These are phyloP conservation scores for Puffinus mauretanicus DNA, from an alignment of 2,113 vertebrate species.

Conservation along the genomic window DNA sequence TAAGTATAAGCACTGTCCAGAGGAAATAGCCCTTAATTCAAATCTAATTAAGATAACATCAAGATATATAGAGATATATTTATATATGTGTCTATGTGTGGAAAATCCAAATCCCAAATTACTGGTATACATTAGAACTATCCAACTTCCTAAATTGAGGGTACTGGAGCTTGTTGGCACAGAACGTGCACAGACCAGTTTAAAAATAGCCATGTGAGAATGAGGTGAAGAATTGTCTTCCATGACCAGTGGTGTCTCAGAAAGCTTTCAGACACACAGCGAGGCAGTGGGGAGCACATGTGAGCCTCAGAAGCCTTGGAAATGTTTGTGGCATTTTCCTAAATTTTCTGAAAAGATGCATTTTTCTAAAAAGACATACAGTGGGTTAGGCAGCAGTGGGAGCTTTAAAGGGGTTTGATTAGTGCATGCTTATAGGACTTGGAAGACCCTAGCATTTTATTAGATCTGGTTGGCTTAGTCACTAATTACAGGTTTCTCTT, in stretches of 20 bases:
- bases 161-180: neutral
- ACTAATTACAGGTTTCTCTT: conserved; percentile 33
- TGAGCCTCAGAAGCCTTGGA: neutral
- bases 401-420: neutral
- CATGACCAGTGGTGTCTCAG: neutral
- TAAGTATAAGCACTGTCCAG: neutral
- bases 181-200: neutral
- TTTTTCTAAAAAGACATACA: neutral
- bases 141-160: neutral
- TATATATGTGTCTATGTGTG: neutral
- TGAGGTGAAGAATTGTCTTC: neutral
- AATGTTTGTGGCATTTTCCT: neutral
- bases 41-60: neutral
- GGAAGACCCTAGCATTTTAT: conserved; percentile 10
- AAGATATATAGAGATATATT: neutral
- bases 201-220: neutral
- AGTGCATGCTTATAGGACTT: neutral
- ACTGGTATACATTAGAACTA: neutral
- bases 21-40: neutral
- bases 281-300: neutral
- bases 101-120: neutral
- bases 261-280: neutral
- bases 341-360: neutral
- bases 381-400: neutral
- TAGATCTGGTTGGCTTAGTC: conserved; percentile 7